phyloP scores from a whole-genome alignment of 2,113 vertebrate species.

The Bombycilla garrulus region DNA sequence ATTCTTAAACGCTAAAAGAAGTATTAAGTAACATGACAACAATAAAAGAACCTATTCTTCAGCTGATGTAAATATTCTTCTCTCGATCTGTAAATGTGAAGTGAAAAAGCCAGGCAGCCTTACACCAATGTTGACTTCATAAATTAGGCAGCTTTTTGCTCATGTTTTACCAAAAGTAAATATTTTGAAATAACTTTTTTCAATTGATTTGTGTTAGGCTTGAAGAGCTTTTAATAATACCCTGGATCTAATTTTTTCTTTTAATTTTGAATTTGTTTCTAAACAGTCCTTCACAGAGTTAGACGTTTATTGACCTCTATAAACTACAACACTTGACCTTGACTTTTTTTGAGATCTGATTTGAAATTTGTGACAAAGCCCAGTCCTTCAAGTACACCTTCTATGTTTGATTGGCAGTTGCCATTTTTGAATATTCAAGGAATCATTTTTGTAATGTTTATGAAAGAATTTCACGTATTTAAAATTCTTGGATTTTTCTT shows the following conservation, averaged over 20 bases:
- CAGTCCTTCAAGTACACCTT: rapidly evolving
- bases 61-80: background rate
- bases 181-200: background rate
- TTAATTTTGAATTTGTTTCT: background rate
- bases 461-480: background rate
- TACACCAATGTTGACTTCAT: background rate
- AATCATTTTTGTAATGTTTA: background rate
- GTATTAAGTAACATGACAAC: background rate
- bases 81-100: background rate
- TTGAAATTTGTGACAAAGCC: background rate
- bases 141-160: background rate
- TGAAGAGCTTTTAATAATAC: background rate
- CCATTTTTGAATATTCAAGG: background rate
- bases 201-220: background rate
- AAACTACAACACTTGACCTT: background rate
- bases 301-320: background rate
- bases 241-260: background rate
- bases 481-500: background rate
- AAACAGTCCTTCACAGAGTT: background rate
- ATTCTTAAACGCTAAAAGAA: background rate
- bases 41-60: background rate
- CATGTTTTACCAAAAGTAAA: background rate
- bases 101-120: background rate
- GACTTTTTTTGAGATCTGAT: background rate
- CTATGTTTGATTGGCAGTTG: background rate